Conservation (phyloP, 1,140 invertebrate species). For the Magallana gigas region DNA sequence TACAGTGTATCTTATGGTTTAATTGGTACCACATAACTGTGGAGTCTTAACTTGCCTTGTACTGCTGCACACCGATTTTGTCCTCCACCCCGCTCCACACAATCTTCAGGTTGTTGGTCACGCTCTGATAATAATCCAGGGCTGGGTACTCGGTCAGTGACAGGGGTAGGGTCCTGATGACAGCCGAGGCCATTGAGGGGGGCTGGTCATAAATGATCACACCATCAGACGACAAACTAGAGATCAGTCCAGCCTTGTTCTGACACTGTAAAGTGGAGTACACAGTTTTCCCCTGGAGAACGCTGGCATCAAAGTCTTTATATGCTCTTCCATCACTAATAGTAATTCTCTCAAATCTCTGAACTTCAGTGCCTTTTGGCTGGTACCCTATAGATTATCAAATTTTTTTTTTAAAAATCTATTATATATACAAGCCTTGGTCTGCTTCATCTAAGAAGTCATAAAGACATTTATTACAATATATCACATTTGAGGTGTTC, state of each 20-base stretch:
- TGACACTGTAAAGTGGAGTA: constrained; percentile 59
- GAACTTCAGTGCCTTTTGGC: constrained; percentile 38
- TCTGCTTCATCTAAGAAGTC: too few species aligned
- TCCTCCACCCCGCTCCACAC: constrained; percentile 35
- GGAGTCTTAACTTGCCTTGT: neutral
- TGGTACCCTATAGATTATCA: constrained; percentile 29
- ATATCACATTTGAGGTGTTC: too few species aligned
- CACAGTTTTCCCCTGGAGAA: neutral
- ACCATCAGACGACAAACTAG: constrained; percentile 48
- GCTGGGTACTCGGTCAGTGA: constrained; percentile 44
- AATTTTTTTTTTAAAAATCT: neutral
- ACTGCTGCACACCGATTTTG: neutral
- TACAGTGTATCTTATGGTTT: neutral
- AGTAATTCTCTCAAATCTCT: constrained; percentile 35
- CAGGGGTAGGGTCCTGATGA: neutral
- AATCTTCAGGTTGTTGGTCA: neutral
- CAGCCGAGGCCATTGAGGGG: neutral
- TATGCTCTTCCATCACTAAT: neutral
- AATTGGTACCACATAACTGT: too few species aligned
- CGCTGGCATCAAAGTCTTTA: constrained; percentile 4
- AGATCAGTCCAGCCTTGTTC: constrained; percentile 58
- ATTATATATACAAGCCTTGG: neutral
- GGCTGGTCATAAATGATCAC: constrained; percentile 41
- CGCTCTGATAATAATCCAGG: constrained; percentile 48
- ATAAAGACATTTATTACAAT: too few species aligned